Conservation (phyloP, 2,797 vertebrate genomes). For the Loris lydekkerianus region DNA sequence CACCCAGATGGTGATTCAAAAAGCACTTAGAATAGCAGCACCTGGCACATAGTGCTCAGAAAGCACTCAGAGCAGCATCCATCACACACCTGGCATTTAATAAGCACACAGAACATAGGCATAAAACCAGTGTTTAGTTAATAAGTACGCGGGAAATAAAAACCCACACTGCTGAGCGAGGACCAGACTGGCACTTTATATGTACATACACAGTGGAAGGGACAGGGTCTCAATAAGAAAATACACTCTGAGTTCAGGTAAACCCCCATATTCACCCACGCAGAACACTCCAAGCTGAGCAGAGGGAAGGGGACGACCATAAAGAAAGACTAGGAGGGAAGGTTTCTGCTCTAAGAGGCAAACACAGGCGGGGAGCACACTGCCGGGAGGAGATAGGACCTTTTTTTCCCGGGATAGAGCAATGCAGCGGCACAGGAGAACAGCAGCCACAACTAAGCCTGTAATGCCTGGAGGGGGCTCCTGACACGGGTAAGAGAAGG, state of each 20-base stretch:
- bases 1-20: not conserved
- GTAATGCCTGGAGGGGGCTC: conserved; percentile 43
- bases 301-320: conserved; percentile 67
- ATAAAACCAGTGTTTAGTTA: not conserved
- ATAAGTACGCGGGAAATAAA: not conserved
- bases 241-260: conserved; percentile 81
- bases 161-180: not conserved
- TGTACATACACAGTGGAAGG: conserved; percentile 54
- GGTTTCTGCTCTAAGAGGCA: conserved; percentile 54
- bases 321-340: conserved; percentile 73
- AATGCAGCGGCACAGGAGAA: conserved; percentile 67
- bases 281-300: conserved; percentile 38
- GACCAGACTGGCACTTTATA: conserved; percentile 70
- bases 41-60: not conserved
- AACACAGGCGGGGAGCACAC: conserved; percentile 33
- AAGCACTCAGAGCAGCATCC: not conserved
- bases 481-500: not conserved
- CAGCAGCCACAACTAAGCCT: conserved; percentile 72
- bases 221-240: conserved; percentile 80
- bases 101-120: not conserved
- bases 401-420: conserved; percentile 41
- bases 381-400: not conserved
- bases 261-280: conserved; percentile 48
- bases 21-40: not conserved
- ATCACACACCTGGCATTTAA: not conserved